Percentiles rank a stretch among this genome's conserved stretches.
Evolutionary conservation across 2,797 vertebrate genomes (phyloP).

Genomic region (Rhynchonycteris naso): DNA sequence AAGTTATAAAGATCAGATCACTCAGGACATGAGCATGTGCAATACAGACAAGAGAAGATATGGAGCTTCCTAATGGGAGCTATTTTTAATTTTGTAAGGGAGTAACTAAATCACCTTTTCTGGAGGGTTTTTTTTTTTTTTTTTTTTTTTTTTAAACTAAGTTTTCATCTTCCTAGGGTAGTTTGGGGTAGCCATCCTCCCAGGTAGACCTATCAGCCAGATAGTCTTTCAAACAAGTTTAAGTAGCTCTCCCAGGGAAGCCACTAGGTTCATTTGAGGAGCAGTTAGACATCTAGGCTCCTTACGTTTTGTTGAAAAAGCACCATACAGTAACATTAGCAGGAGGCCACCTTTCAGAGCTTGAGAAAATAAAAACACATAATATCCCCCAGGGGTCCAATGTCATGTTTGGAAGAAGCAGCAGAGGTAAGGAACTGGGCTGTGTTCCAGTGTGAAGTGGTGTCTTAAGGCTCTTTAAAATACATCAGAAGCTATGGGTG

Average conservation of each 20-base stretch:
- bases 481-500: conserved; percentile 14
- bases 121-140: background rate
- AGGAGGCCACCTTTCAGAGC: conserved; percentile 13
- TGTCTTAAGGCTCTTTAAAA: conserved; percentile 29
- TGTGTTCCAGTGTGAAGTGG: background rate
- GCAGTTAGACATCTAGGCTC: background rate
- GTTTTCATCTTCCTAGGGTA: background rate
- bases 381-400: background rate
- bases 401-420: background rate
- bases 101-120: background rate
- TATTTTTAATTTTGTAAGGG: background rate
- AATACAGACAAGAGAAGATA: conserved; percentile 25
- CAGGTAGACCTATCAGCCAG: background rate
- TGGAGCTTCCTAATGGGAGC: background rate
- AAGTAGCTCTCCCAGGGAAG: conserved; percentile 3
- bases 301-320: conserved; percentile 24
- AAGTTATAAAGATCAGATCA: background rate
- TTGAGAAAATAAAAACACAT: background rate
- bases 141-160: background rate
- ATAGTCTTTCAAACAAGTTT: conserved; percentile 34
- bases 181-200: background rate
- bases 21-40: background rate
- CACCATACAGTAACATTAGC: background rate
- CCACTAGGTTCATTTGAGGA: background rate
- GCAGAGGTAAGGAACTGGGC: background rate